These are phyloP conservation scores for Amphiprion clarkii DNA, from an alignment of 2,797 vertebrate genomes.

Conservation along the genomic window DNA sequence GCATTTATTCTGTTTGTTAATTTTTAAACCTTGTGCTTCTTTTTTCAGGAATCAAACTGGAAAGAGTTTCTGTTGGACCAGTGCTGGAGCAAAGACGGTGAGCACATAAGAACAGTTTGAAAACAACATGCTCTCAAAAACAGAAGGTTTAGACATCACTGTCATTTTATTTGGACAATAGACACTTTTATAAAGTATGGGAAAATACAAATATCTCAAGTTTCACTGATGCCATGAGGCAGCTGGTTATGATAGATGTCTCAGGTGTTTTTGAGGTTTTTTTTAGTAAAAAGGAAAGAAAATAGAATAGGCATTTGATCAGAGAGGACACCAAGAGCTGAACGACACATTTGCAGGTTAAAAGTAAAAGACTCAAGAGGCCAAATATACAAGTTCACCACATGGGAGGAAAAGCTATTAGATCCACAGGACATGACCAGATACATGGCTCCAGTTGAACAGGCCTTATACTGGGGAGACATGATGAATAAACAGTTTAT, in stretches of 20 bases:
- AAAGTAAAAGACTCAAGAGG: slow-evolving; percentile 33
- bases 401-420: neutral
- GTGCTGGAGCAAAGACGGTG: too few relatives aligned
- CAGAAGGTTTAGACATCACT: slow-evolving; percentile 57
- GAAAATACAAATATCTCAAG: slow-evolving; percentile 84
- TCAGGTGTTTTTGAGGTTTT: slow-evolving; percentile 35
- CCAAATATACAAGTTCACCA: slow-evolving; percentile 34
- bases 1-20: too few relatives aligned
- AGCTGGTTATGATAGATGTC: slow-evolving; percentile 69
- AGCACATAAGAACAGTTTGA: neutral
- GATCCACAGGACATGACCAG: slow-evolving; percentile 61
- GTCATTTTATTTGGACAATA: slow-evolving; percentile 84
- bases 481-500: slow-evolving; percentile 14
- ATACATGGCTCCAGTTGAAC: slow-evolving; percentile 6
- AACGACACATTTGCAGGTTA: slow-evolving; percentile 57
- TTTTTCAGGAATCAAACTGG: too few relatives aligned
- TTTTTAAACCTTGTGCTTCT: too few relatives aligned
- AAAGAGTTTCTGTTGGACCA: too few relatives aligned
- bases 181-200: slow-evolving; percentile 81
- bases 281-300: slow-evolving; percentile 68
- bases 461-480: neutral
- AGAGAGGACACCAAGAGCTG: slow-evolving; percentile 42
- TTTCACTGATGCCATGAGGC: slow-evolving; percentile 78
- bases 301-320: slow-evolving; percentile 19
- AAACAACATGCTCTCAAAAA: too few relatives aligned